phyloP scores from a whole-genome alignment of 2,888 invertebrate species.

The Napeogenes inachia region DNA sequence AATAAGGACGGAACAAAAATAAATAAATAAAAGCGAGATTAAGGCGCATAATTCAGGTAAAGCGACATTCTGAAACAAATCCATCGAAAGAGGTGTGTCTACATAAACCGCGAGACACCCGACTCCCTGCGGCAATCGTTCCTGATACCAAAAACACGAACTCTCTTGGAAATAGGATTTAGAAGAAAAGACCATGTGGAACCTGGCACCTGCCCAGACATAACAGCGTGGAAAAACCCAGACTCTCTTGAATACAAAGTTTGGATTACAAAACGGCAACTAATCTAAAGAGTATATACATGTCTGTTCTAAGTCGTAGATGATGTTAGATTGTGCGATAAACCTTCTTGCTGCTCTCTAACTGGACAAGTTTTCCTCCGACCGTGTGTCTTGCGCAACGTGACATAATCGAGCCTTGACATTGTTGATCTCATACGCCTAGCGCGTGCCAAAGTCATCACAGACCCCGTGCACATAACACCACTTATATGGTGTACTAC shows the following conservation, averaged over 20 bases:
- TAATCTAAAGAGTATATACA: slow-evolving; percentile 5
- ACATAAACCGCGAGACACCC: slow-evolving; percentile 52
- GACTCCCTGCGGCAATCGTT: slow-evolving; percentile 54
- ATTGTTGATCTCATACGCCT: slow-evolving; percentile 61
- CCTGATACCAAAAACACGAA: slow-evolving; percentile 46
- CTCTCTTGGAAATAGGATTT: slow-evolving; percentile 27
- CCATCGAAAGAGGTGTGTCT: slow-evolving; percentile 46
- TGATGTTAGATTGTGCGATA: slow-evolving; percentile 1
- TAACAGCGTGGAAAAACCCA: slow-evolving; percentile 11
- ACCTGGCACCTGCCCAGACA: slow-evolving; percentile 22
- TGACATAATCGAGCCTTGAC: slow-evolving; percentile 62
- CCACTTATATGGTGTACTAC: slow-evolving; percentile 1
- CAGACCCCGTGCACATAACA: slow-evolving; percentile 35
- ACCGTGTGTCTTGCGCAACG: slow-evolving; percentile 43
- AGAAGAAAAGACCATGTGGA: slow-evolving; percentile 20
- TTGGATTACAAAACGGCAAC: slow-evolving; percentile 6
- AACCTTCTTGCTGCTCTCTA: slow-evolving; percentile 20
- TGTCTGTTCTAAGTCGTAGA: not conserved
- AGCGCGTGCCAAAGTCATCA: slow-evolving; percentile 49
- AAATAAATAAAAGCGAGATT: slow-evolving; percentile 42
- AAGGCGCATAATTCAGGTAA: slow-evolving; percentile 51
- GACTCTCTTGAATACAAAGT: slow-evolving; percentile 5
- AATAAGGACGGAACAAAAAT: slow-evolving; percentile 43
- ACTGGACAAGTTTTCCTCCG: slow-evolving; percentile 30
- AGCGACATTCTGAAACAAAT: slow-evolving; percentile 51